Evolutionary conservation across 2,113 vertebrate species (phyloP).

Genomic region (Hystrix cristata): DNA sequence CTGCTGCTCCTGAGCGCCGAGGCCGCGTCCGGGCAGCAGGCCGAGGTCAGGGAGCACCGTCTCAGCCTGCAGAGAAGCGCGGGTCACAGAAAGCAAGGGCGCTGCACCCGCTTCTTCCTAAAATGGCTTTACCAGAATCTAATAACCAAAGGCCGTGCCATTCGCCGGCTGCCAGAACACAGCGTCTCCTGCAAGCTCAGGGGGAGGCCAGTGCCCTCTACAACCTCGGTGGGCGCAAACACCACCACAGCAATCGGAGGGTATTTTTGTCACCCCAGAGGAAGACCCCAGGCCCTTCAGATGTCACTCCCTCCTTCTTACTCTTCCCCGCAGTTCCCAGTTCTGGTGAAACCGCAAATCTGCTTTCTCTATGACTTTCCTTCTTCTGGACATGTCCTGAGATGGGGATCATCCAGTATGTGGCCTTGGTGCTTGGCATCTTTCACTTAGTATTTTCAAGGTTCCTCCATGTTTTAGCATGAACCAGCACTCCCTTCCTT

Average conservation of each 20-base stretch:
- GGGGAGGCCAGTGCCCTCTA: too few relatives aligned
- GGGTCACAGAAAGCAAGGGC: too few relatives aligned
- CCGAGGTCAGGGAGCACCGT: not conserved
- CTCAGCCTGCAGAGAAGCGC: not conserved
- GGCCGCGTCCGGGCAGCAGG: not conserved
- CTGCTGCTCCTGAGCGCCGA: not conserved
- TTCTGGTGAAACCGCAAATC: too few relatives aligned
- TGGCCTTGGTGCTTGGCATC: not conserved
- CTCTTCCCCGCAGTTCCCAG: not conserved
- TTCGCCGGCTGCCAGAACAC: too few relatives aligned
- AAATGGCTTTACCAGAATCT: too few relatives aligned
- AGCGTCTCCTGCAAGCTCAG: too few relatives aligned
- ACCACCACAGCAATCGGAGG: not conserved
- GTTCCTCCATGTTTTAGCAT: not conserved
- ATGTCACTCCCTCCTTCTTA: not conserved
- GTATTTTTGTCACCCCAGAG: not conserved
- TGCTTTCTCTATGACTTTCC: not conserved
- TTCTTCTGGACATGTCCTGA: too few relatives aligned
- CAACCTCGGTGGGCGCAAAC: too few relatives aligned
- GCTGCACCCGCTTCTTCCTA: too few relatives aligned
- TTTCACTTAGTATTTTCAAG: too few relatives aligned
- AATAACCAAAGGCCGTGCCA: too few relatives aligned
- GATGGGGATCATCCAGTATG: not conserved
- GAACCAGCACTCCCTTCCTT: not conserved
- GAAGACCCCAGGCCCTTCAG: not conserved